Percentiles rank a stretch among this genome's conserved stretches.
Conservation (phyloP, 2,797 vertebrate genomes). For the Sarcoramphus papa region DNA sequence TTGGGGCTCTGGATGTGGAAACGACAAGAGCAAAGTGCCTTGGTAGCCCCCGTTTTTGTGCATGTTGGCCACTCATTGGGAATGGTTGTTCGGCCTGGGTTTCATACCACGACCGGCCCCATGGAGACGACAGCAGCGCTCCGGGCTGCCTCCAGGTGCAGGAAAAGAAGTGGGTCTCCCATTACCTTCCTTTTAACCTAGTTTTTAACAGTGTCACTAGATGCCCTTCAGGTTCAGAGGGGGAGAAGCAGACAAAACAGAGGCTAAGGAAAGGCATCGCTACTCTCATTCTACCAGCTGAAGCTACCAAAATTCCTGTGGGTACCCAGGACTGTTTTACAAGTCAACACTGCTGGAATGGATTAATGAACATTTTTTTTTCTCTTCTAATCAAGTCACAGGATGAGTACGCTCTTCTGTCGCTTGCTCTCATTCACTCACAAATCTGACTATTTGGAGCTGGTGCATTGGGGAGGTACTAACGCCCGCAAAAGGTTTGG, state of each 20-base stretch:
- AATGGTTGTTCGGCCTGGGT: neutral
- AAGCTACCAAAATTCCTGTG: neutral
- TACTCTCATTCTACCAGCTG: neutral
- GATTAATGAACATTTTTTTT: neutral
- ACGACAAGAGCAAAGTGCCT: neutral
- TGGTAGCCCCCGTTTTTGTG: neutral
- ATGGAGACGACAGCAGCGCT: neutral
- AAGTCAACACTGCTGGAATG: neutral
- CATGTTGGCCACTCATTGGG: neutral
- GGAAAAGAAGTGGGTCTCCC: neutral
- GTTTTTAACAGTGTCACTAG: neutral
- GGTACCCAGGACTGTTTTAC: neutral
- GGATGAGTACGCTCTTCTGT: neutral
- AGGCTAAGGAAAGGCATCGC: neutral
- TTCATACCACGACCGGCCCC: neutral
- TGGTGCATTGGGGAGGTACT: neutral
- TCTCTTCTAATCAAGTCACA: neutral
- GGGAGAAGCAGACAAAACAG: neutral
- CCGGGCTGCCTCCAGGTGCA: neutral
- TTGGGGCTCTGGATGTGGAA: neutral
- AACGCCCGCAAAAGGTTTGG: neutral
- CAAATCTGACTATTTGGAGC: neutral
- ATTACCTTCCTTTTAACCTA: neutral
- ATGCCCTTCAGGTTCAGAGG: neutral
- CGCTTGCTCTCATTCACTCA: neutral